phyloP scores from a whole-genome alignment of 2,888 invertebrate species.

The Coelinius sp. region DNA sequence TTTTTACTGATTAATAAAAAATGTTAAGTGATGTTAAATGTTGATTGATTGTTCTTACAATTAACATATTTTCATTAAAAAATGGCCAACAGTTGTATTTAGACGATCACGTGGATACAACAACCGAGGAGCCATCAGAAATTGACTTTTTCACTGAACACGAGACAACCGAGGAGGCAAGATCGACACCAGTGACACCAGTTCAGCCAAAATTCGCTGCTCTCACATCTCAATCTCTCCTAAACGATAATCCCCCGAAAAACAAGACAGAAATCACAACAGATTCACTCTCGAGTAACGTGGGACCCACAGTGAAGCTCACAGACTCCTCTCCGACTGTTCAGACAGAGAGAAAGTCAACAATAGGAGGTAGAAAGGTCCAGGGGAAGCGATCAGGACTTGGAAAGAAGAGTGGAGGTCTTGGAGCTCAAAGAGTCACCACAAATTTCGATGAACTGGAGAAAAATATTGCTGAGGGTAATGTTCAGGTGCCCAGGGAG shows the following conservation, averaged over 20 bases:
- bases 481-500: constrained; percentile 65
- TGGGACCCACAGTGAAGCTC: constrained; percentile 62
- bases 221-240: constrained; percentile 10
- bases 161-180: constrained; percentile 70
- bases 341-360: constrained; percentile 74
- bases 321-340: constrained; percentile 52
- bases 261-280: constrained; percentile 36
- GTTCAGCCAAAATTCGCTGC: constrained; percentile 11
- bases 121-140: constrained; percentile 79
- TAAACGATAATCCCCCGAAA: constrained; percentile 27
- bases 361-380: constrained; percentile 81
- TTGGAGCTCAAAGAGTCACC: constrained; percentile 95
- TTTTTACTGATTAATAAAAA: neutral
- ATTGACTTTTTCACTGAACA: constrained; percentile 94
- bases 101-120: constrained; percentile 72
- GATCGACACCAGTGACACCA: constrained; percentile 20
- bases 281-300: constrained; percentile 45
- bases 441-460: constrained; percentile 97
- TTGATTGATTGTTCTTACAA: neutral
- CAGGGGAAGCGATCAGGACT: constrained; percentile 80
- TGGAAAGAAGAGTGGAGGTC: constrained; percentile 86
- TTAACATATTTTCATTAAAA: constrained; percentile 47
- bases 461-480: constrained; percentile 87
- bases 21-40: neutral
- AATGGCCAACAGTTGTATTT: constrained; percentile 85